Conservation (phyloP, 2,888 invertebrate species). For the Cheilosia impressa region DNA sequence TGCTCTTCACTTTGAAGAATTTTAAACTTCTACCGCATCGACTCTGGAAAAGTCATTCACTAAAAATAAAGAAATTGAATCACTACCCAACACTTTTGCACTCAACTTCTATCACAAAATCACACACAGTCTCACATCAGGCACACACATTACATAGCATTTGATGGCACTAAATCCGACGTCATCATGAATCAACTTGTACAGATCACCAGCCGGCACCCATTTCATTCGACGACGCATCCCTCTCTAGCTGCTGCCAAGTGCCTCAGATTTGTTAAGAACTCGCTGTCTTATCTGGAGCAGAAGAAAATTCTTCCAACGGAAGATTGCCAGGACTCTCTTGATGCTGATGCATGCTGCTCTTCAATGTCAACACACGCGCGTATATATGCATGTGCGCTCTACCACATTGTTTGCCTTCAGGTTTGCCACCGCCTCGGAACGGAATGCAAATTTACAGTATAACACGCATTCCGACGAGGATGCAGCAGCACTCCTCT, state of each 20-base stretch:
- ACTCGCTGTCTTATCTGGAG: constrained; percentile 56
- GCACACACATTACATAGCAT: constrained; percentile 5
- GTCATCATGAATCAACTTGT: constrained; percentile 56
- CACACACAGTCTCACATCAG: constrained; percentile 23
- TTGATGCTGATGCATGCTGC: background rate
- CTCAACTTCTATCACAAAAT: background rate
- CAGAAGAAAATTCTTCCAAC: constrained; percentile 47
- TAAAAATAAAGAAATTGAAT: constrained; percentile 42
- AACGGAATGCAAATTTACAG: constrained; percentile 70
- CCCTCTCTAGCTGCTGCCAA: constrained; percentile 42
- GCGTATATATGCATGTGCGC: constrained; percentile 19
- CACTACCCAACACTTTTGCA: background rate
- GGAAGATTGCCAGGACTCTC: constrained; percentile 35
- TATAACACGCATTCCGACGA: constrained; percentile 63
- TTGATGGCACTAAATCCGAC: constrained; percentile 41
- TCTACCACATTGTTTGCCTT: constrained; percentile 36
- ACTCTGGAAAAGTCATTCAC: background rate
- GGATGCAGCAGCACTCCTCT: constrained; percentile 17
- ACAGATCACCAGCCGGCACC: constrained; percentile 30
- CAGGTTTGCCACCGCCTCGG: constrained; percentile 50
- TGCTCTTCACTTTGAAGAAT: no score
- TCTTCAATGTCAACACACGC: constrained; percentile 21
- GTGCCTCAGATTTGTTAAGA: constrained; percentile 49
- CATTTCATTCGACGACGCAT: constrained; percentile 7
- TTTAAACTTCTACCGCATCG: background rate